A percentile compares a stretch with the other conserved stretches of the same genome.
Conservation (phyloP, 1,140 invertebrate species). For the Drosophila novamexicana region DNA sequence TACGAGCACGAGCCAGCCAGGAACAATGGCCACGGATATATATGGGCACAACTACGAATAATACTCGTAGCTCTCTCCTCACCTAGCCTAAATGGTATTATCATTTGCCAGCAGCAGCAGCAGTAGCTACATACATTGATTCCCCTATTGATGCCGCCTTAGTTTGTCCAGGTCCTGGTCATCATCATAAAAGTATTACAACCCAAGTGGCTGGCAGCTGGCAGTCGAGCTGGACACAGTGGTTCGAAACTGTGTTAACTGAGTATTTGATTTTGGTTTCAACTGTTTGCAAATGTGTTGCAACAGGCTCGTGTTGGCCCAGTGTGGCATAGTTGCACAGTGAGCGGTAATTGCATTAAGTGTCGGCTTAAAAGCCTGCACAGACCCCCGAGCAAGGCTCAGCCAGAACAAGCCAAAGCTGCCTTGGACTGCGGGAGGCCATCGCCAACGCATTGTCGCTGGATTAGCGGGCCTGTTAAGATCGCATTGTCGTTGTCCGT, state of each 20-base stretch:
- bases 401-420: constrained; percentile 7
- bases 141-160: constrained; percentile 44
- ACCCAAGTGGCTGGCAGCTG: constrained; percentile 37
- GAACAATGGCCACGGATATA: constrained; percentile 41
- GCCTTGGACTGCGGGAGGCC: constrained; percentile 6
- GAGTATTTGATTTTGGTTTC: not conserved
- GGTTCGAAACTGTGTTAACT: not conserved
- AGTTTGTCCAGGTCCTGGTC: constrained; percentile 62
- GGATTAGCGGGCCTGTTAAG: constrained; percentile 62
- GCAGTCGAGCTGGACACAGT: constrained; percentile 12
- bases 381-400: constrained; percentile 4
- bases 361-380: constrained; percentile 72
- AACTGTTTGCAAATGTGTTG: not conserved
- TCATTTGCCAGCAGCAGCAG: constrained; percentile 53
- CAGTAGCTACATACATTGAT: constrained; percentile 59
- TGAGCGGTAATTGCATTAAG: constrained; percentile 79
- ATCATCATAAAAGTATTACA: constrained; percentile 77
- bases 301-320: not conserved
- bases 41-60: constrained; percentile 21
- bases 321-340: constrained; percentile 47
- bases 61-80: constrained; percentile 6
- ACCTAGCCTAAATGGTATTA: constrained; percentile 62
- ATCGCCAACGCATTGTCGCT: constrained; percentile 41
- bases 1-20: constrained; percentile 33
- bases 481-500: constrained; percentile 25